phyloP scores from a whole-genome alignment of 2,113 vertebrate genomes.

The Zootoca vivipara region DNA sequence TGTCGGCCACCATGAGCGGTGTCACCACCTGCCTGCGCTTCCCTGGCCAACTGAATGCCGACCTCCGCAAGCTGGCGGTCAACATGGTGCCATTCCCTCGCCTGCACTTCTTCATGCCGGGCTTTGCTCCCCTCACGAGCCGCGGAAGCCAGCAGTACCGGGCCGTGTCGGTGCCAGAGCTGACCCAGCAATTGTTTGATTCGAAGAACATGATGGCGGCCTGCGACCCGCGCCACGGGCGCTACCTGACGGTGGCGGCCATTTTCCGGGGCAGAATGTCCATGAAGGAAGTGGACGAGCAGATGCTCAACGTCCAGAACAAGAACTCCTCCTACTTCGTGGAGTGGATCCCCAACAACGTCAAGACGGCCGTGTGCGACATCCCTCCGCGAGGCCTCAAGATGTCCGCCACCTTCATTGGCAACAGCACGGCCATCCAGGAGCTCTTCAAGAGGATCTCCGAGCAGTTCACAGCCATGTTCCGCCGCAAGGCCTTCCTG shows the following conservation, averaged over 20 bases:
- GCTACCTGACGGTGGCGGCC: constrained; percentile 82
- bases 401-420: constrained; percentile 69
- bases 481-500: constrained; percentile 75
- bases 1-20: constrained; percentile 80
- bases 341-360: constrained; percentile 82
- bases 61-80: constrained; percentile 79
- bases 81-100: constrained; percentile 83
- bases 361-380: constrained; percentile 77
- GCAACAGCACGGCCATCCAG: constrained; percentile 63
- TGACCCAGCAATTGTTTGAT: constrained; percentile 84
- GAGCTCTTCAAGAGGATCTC: constrained; percentile 73
- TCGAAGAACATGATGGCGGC: constrained; percentile 86
- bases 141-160: constrained; percentile 80
- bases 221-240: constrained; percentile 81
- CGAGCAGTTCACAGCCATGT: constrained; percentile 74
- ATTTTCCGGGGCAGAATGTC: constrained; percentile 83
- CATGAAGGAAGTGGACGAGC: constrained; percentile 85
- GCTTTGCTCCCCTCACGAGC: constrained; percentile 79
- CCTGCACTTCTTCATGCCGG: constrained; percentile 84
- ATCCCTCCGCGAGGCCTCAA: constrained; percentile 78
- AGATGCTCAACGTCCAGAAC: constrained; percentile 84
- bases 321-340: constrained; percentile 85
- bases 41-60: constrained; percentile 79
- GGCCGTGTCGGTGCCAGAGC: constrained; percentile 78
- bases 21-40: constrained; percentile 81